Evolutionary conservation across 2,113 vertebrate species (phyloP).

Genomic region (Ceyx melanurus): DNA sequence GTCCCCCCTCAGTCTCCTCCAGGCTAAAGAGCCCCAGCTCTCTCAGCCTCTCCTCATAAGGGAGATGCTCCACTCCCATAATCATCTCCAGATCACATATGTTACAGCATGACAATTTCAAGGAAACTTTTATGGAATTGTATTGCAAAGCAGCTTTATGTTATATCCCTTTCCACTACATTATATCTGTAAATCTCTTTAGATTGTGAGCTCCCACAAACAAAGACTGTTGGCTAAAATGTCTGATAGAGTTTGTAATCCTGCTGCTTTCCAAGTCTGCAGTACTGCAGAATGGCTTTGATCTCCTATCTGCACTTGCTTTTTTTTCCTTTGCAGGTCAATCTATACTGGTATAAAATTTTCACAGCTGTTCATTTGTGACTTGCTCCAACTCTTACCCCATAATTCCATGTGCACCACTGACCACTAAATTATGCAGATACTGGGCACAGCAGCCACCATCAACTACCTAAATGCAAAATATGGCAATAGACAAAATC

Average conservation of each 20-base stretch:
- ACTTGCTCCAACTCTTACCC: neutral
- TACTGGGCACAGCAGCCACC: neutral
- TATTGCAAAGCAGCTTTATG: neutral
- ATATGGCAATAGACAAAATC: neutral
- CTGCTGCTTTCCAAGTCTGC: neutral
- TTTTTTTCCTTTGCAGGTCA: neutral
- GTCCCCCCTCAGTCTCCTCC: too few relatives aligned
- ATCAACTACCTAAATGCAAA: neutral
- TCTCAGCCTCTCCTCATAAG: too few relatives aligned
- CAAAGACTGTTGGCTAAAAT: neutral
- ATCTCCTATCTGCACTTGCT: neutral
- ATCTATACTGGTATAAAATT: neutral
- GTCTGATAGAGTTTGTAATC: neutral
- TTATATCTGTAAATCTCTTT: neutral
- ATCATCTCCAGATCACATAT: neutral
- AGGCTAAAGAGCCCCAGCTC: too few relatives aligned
- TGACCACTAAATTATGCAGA: neutral
- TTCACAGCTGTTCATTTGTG: neutral
- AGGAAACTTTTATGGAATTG: neutral
- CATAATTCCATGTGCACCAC: neutral
- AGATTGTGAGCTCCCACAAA: neutral
- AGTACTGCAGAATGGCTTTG: neutral
- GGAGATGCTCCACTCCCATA: too few relatives aligned
- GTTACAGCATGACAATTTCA: neutral
- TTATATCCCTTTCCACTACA: neutral